Base-by-base conservation (phyloP, 2,797 vertebrate genomes). In the Glossophaga mutica region DNA sequence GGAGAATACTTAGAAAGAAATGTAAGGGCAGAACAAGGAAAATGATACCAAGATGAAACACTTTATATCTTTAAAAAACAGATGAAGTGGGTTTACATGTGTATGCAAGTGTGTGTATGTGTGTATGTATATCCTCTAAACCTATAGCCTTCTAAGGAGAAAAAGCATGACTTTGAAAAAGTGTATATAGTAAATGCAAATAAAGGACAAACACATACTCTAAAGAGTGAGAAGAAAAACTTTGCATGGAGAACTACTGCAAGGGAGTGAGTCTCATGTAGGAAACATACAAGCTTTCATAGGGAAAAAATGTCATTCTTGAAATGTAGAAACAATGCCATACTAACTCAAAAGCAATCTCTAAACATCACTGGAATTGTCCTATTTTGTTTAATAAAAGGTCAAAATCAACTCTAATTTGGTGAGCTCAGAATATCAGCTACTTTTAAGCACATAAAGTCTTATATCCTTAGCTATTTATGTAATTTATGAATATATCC, bases 321-420 rank as follows among this genome's bases (percentile, higher is more conserved):
- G 39, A 94, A 96, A 73, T 78, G 65, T 9, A 62, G 62, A 96
- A 94, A 88, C 19, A 44, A 34, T 73, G 34, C 91, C 48, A 74
- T 3, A 52, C 29, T 78, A 96, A 77, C 21, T 50, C 70, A 73
- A 94, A 88, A 39, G 16, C 21, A n/a, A 39, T 46, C 29, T 88
- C 55, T 68, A 57, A 74, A 24, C 44, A 55, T 90, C 89, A 83
- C 57, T 70, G 14, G 24, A 90, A 88, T 91, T 94, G 44, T 79
- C 55, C 48, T 79, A 77, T 26, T 91, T 86, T 92, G 34, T 93
- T 92, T 95, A 91, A 88, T 57, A 46, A 93, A 57, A 73, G 39
- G 50, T 32, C 15, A 93, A 91, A 90, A 90, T 89, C 79, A 39
- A 87, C 44, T 79, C 44, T 93, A 81, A 93, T 94, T 95, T 94